Base-by-base conservation (phyloP, 2,113 vertebrate species). In the Amblyopsis rosae region DNA sequence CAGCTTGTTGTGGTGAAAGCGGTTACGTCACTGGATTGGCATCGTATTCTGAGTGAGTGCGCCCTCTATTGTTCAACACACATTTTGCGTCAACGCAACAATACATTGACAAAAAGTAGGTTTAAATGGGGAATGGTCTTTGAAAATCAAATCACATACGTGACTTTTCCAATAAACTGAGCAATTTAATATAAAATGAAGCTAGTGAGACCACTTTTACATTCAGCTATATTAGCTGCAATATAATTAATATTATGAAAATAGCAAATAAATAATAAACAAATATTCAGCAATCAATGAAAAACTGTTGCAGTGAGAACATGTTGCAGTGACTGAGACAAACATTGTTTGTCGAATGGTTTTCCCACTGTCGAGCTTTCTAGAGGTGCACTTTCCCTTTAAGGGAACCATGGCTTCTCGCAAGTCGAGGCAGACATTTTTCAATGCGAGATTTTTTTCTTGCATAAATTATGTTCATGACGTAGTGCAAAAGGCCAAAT, bases 391-490 rank as follows among this genome's bases (percentile, higher is more conserved):
- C 90, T 65, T 50, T 82, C 81, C 70, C 93, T 94, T 94, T 94
- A 94, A 94, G 92, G 87, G 90, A 65, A 80, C 88, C 90, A 89
- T 32, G 67, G 87, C 83, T 81, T 86, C 79, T 79, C 89, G 91
- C 75, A 82, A 82, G 82, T 90, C 89, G 81, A 84, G 90, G 84
- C 86, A 84, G 89, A 91, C 89, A 84, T 92, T 93, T 93, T 94
- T 91, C 93, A 92, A 92, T 93, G 95, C 94, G 92, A 95, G 93
- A 93, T 94, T 94, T 89, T 93, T 92, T 79, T 56, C 93, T 92
- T 95, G 96, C 95, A 98, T 98, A 98, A 96, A 96, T 96, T 98
- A 98, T 98, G 96, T 93, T 98, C 94, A 96, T 98, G 95, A 97
- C 96, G 96, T 96, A 96, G 95, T 94, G 93, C 92, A 91, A 93